Evolutionary conservation across 1,140 invertebrate species (phyloP), one percentile per base, ranked within the genome.

Genomic region (Episyrphus balteatus): DNA sequence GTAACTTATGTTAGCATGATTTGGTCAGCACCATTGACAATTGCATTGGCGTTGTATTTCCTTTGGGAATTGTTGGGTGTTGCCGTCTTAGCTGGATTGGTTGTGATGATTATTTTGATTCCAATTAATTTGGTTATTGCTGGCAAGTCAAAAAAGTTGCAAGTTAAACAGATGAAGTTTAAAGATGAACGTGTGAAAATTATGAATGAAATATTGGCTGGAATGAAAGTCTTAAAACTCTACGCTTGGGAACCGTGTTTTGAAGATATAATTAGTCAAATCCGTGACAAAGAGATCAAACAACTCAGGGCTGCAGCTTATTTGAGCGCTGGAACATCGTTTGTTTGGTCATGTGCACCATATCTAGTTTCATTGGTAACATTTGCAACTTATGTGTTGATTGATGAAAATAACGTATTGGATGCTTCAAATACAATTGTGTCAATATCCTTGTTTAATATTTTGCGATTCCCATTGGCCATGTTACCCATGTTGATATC

Each of bases 361-460:
- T 95, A n/a, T n/a, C n/a, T n/a, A n/a, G 86, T 91, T 47, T 86
- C 87, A 56, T 74, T 97, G 69, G 89, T 89, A 49, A 88, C 92
- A 57, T 98, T 98, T 71, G 85, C 84, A 56, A 89, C 88, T 48
- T 95, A 83, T 73, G 84, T 94, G 56, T 71, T 93, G 66, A 76
- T 84, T 60, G 84, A 87, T 69, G 81, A 86, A 64, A 83, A 89
- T 66, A 77, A 80, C 63, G 76, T 90, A 47, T 74, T 98, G 62
- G 84, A 92, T 69, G 85, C 92, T 55, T 78, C 81, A 67, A 93
- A 80, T 62, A 94, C 90, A 54, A 99, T 99, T 77, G 94, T 98
- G 51, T 92, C 94, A 54, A 77, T 99, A 55, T 88, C 93, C 64
- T 81, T 98, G 58, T 98, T 99, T 77, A 98, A 98, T 75, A 92